Evolutionary conservation across 2,113 vertebrate genomes (phyloP).

Genomic region (Burhinus bistriatus): DNA sequence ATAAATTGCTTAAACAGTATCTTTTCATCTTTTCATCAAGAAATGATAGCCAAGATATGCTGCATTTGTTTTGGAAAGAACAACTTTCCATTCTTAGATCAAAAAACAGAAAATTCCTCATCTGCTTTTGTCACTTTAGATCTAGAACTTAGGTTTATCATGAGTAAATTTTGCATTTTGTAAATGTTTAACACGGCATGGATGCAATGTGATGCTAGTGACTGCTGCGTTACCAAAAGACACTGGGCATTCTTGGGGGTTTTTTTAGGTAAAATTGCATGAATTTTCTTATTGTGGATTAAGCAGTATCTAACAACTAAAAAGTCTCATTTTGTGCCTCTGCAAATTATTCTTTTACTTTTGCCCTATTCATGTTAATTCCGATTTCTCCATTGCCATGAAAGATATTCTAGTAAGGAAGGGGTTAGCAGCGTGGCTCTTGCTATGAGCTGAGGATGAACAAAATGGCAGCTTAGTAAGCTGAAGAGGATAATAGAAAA

Average conservation of each 20-base stretch:
- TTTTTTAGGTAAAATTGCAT: neutral
- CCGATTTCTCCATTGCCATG: neutral
- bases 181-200: neutral
- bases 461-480: neutral
- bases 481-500: neutral
- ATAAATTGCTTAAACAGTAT: neutral
- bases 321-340: neutral
- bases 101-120: neutral
- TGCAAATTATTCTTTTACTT: neutral
- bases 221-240: neutral
- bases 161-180: neutral
- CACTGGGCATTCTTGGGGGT: neutral
- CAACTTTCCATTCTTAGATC: neutral
- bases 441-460: neutral
- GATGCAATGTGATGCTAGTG: neutral
- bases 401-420: neutral
- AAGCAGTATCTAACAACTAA: neutral
- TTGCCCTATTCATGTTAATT: neutral
- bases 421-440: neutral
- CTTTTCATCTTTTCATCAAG: neutral
- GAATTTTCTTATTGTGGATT: neutral
- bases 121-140: neutral
- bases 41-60: neutral
- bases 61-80: neutral
- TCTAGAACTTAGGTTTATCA: neutral